Evolutionary conservation across 2,888 invertebrate genomes (phyloP).

Genomic region (Drosophila lutescens): DNA sequence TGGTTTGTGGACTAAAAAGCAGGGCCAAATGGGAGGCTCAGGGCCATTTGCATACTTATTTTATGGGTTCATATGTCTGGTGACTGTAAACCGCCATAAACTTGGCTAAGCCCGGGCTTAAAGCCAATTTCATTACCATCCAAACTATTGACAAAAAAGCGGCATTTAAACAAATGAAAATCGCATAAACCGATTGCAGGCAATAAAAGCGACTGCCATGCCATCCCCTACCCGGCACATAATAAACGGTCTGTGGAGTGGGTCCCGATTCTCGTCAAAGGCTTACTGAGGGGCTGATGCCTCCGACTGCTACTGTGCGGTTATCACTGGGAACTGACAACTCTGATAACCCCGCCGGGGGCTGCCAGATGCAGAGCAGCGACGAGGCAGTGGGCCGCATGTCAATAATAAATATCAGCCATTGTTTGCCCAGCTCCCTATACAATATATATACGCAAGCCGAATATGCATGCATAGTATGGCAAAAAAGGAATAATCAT

Average conservation of each 20-base stretch:
- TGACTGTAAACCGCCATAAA: conserved; percentile 57
- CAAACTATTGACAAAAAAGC: conserved; percentile 45
- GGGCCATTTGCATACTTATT: conserved; percentile 35
- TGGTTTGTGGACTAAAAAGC: neutral
- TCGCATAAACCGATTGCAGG: conserved; percentile 55
- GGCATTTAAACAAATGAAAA: conserved; percentile 66
- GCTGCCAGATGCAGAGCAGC: conserved; percentile 28
- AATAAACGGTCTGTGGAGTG: conserved; percentile 8
- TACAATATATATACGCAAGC: conserved; percentile 24
- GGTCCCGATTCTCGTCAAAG: conserved; percentile 51
- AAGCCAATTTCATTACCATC: conserved; percentile 35
- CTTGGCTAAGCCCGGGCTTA: conserved; percentile 58
- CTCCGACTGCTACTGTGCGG: conserved; percentile 46
- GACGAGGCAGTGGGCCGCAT: conserved; percentile 36
- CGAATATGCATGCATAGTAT: conserved; percentile 34
- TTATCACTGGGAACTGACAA: conserved; percentile 67
- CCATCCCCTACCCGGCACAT: conserved; percentile 48
- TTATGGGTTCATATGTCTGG: conserved; percentile 26
- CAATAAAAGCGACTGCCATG: conserved; percentile 28
- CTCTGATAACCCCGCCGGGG: conserved; percentile 71
- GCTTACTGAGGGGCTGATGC: conserved; percentile 47
- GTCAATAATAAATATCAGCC: conserved; percentile 75
- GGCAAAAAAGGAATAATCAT: conserved; percentile 66
- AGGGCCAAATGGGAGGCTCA: neutral
- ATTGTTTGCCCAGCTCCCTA: conserved; percentile 62